These are phyloP conservation scores for Chloromyia formosa DNA, from an alignment of 2,888 invertebrate species.

Conservation along the genomic window DNA sequence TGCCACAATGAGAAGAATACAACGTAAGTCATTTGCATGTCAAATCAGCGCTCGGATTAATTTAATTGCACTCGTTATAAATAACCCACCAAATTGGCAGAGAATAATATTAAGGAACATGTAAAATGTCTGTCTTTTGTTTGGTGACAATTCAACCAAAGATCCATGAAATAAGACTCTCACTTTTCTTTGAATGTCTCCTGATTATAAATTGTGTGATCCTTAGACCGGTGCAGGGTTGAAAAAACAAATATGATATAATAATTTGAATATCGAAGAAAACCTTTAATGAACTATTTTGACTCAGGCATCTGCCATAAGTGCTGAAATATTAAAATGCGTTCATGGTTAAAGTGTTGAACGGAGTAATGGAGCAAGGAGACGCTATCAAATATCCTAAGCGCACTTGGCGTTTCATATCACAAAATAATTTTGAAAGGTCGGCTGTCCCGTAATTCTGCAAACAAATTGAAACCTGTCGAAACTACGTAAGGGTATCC, in stretches of 20 bases:
- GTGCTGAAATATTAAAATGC: no score
- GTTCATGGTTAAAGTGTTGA: no score
- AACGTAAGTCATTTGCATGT: conserved; percentile 31
- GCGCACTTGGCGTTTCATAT: no score
- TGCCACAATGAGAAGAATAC: conserved; percentile 12
- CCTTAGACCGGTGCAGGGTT: not conserved
- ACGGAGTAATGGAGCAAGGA: no score
- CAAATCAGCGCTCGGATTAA: conserved; percentile 38
- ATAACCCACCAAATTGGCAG: conserved; percentile 35
- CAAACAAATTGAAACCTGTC: no score
- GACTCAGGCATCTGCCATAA: no score
- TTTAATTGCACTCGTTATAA: conserved; percentile 42
- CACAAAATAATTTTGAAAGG: no score
- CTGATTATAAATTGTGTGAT: not conserved
- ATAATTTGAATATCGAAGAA: not conserved
- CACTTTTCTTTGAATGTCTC: conserved; percentile 2
- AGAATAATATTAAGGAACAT: conserved; percentile 25
- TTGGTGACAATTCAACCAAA: conserved; percentile 33
- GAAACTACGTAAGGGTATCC: no score
- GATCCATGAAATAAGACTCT: conserved; percentile 33
- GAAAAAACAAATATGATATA: not conserved
- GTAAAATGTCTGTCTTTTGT: conserved; percentile 35
- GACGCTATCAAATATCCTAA: no score
- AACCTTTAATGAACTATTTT: no score
- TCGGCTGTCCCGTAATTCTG: no score